Conservation (phyloP, 1,140 invertebrate species). For the Cardiocondyla obscurior region DNA sequence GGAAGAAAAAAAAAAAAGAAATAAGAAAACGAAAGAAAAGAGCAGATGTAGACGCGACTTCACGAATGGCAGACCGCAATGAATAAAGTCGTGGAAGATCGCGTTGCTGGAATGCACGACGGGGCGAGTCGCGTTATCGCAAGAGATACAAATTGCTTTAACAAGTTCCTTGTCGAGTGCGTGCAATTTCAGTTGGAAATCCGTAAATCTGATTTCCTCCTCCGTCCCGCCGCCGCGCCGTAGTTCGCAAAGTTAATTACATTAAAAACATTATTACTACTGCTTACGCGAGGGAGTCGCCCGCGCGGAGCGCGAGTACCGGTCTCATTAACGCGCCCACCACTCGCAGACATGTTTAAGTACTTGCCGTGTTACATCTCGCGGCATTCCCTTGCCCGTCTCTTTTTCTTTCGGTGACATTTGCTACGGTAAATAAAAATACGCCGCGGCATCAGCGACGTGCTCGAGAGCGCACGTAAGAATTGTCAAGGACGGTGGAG, state of each 20-base stretch:
- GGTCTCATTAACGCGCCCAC: slow-evolving; percentile 10
- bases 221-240: not conserved
- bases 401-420: not conserved
- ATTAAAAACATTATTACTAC: slow-evolving; percentile 4
- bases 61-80: not conserved
- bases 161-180: slow-evolving; percentile 18
- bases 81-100: slow-evolving; percentile 13
- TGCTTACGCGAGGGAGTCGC: not conserved
- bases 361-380: not conserved
- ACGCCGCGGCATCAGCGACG: not conserved
- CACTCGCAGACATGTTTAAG: slow-evolving; percentile 10
- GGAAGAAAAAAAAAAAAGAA: not conserved
- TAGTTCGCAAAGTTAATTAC: slow-evolving; percentile 30
- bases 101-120: not conserved
- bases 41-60: not conserved
- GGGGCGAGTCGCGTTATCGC: slow-evolving; percentile 4
- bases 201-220: not conserved
- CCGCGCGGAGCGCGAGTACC: too few species aligned
- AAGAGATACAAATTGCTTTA: slow-evolving; percentile 34
- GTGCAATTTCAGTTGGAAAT: not conserved
- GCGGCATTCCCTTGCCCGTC: not conserved
- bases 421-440: not conserved
- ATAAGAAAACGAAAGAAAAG: not conserved
- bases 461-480: not conserved
- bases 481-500: not conserved